phyloP scores from a whole-genome alignment of 2,113 vertebrate genomes.

The Grammomys surdaster region DNA sequence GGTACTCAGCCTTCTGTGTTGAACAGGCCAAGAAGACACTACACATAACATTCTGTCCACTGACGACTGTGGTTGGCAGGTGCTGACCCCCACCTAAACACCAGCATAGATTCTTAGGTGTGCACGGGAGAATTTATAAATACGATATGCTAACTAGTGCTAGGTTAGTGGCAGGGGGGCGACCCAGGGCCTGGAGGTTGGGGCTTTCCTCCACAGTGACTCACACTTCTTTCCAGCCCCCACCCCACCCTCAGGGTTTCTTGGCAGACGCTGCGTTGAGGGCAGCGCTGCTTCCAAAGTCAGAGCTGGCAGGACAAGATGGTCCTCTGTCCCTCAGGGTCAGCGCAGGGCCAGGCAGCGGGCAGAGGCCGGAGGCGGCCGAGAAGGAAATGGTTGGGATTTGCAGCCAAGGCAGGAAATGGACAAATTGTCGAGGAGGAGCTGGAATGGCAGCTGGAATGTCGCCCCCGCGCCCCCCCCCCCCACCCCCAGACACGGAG shows the following conservation, averaged over 20 bases:
- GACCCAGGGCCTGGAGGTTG: too few relatives aligned
- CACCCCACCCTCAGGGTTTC: neutral
- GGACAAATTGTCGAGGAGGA: constrained; percentile 71
- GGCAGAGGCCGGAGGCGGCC: constrained; percentile 79
- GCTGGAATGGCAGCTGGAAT: constrained; percentile 77
- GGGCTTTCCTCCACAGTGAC: neutral
- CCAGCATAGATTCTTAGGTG: neutral
- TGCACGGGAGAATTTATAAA: neutral
- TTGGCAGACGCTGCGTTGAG: neutral
- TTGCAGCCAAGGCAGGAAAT: constrained; percentile 81
- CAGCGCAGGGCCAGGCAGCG: constrained; percentile 63
- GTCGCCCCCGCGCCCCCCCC: constrained; percentile 49
- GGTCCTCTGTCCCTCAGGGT: constrained; percentile 67
- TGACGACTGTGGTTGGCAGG: neutral
- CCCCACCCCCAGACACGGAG: neutral
- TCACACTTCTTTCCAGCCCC: neutral
- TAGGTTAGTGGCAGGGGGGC: accelerated
- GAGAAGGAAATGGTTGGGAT: constrained; percentile 71
- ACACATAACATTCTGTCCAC: accelerated
- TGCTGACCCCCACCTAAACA: neutral
- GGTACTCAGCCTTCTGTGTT: neutral
- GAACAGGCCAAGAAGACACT: neutral
- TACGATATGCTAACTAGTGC: accelerated
- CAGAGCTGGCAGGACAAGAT: constrained; percentile 60
- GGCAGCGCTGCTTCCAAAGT: constrained; percentile 20